Evolutionary conservation across 2,888 invertebrate species (phyloP).

Genomic region (Troilus luridus): DNA sequence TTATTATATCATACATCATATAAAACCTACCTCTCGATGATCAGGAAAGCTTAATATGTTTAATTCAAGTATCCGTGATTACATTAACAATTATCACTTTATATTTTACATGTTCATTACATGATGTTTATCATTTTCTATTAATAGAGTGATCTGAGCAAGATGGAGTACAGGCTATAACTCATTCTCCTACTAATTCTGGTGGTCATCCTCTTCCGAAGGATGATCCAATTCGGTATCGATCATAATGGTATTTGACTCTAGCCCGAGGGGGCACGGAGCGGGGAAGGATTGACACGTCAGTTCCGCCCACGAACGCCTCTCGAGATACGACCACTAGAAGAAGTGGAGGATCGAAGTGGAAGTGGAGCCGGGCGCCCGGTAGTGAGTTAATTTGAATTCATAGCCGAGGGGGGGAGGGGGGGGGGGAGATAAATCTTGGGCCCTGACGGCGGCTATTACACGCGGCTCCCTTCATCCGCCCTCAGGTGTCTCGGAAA

Average conservation of each 20-base stretch:
- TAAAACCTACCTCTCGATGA: too few relatives aligned
- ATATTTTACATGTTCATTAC: too few relatives aligned
- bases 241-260: not conserved
- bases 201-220: not conserved
- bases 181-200: not conserved
- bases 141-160: too few relatives aligned
- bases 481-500: conserved; percentile 66
- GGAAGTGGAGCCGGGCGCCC: conserved; percentile 9
- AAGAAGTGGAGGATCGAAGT: not conserved
- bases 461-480: conserved; percentile 62
- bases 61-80: too few relatives aligned
- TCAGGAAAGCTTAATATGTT: too few relatives aligned
- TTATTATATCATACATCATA: too few relatives aligned
- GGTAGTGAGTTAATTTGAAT: conserved; percentile 58
- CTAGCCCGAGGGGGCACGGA: not conserved
- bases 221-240: not conserved
- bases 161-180: too few relatives aligned
- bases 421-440: conserved; percentile 27
- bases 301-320: not conserved
- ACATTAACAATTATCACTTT: too few relatives aligned
- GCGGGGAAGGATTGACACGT: not conserved
- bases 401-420: conserved; percentile 11
- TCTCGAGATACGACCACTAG: not conserved
- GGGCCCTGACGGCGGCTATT: conserved; percentile 46
- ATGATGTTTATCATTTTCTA: too few relatives aligned